Evolutionary conservation across 2,797 vertebrate species (phyloP).

Genomic region (Tauraco hartlaubi): DNA sequence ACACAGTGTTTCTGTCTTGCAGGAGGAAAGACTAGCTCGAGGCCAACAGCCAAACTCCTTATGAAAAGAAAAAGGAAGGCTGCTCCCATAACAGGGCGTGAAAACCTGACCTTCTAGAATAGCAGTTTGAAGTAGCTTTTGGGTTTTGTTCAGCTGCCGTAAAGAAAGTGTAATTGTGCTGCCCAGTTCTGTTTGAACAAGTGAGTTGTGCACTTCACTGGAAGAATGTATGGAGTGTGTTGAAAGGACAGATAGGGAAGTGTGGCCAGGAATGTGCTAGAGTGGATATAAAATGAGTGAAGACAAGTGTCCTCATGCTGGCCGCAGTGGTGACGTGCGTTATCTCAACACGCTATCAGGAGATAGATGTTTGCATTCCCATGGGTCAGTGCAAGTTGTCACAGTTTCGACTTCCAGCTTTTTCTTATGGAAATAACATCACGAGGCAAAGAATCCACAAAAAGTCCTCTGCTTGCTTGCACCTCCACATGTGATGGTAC

Average conservation of each 20-base stretch:
- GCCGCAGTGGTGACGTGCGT: slow-evolving; percentile 35
- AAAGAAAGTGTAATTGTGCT: background rate
- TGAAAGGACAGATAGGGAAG: slow-evolving; percentile 68
- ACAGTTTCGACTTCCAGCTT: slow-evolving; percentile 56
- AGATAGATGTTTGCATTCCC: slow-evolving; percentile 58
- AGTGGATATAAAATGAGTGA: slow-evolving; percentile 52
- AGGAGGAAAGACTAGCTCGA: background rate
- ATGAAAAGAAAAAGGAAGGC: background rate
- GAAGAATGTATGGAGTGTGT: slow-evolving; percentile 40
- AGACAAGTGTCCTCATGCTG: slow-evolving; percentile 67
- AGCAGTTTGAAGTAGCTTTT: background rate
- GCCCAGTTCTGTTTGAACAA: slow-evolving; percentile 22
- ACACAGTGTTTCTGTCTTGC: background rate
- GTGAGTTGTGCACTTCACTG: background rate
- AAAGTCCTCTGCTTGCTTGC: background rate
- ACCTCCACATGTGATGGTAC: background rate
- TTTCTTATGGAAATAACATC: slow-evolving; percentile 59
- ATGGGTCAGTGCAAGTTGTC: slow-evolving; percentile 30
- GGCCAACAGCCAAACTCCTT: background rate
- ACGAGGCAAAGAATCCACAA: background rate
- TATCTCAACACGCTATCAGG: slow-evolving; percentile 53
- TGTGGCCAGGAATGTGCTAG: slow-evolving; percentile 53
- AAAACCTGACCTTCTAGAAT: background rate
- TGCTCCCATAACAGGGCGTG: background rate
- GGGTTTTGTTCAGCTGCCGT: background rate